Evolutionary conservation across 30 jellyfish, hydroid and myxozoan genomes (phyloP).

Genomic region (Hydractinia echinata): DNA sequence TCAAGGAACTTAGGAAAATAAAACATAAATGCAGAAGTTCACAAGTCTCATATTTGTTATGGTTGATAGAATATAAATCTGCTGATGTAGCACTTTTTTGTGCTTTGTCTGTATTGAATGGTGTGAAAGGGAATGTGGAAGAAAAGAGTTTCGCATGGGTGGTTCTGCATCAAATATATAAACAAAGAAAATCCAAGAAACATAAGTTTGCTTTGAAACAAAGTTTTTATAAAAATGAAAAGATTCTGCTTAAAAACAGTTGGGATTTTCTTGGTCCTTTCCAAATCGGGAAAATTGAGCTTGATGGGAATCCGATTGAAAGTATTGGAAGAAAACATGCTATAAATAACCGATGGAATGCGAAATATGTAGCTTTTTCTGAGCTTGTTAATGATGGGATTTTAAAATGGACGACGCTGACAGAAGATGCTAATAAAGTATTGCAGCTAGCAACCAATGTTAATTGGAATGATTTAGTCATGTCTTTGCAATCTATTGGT

Average conservation of each 20-base stretch:
- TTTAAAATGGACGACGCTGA: background rate
- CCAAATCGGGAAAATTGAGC: constrained; percentile 13
- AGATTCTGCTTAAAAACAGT: background rate
- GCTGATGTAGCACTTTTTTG: background rate
- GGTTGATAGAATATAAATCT: constrained; percentile 1
- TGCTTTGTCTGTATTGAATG: background rate
- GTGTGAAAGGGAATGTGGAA: background rate
- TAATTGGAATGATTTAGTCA: constrained; percentile 16
- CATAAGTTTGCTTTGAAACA: background rate
- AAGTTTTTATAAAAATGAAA: background rate
- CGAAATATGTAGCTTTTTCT: background rate
- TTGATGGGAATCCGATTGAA: constrained; percentile 23
- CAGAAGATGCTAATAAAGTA: background rate
- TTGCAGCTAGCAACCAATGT: background rate
- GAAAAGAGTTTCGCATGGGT: background rate
- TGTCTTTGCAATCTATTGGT: constrained; percentile 14
- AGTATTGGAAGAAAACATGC: background rate
- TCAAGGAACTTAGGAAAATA: background rate
- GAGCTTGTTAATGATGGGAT: constrained; percentile 11
- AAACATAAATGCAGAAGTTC: background rate
- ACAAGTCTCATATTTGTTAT: background rate
- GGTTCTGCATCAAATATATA: background rate
- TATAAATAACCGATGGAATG: background rate
- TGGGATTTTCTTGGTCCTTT: constrained; percentile 30
- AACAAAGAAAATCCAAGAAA: background rate